These are phyloP conservation scores for Protonemura montana DNA, from an alignment of 2,888 invertebrate species.

Conservation along the genomic window DNA sequence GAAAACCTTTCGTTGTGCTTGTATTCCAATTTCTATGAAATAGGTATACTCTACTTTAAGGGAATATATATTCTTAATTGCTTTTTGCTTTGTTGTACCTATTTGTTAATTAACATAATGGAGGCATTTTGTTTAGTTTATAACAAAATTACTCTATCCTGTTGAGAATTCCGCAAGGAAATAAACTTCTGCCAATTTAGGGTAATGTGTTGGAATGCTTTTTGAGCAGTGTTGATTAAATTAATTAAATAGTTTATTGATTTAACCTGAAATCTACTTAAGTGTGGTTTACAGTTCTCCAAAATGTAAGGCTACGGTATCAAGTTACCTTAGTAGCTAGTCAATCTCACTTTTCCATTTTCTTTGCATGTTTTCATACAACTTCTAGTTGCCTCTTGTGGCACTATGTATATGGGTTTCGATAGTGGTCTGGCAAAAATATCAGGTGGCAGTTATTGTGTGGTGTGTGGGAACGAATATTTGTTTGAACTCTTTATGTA, in stretches of 20 bases:
- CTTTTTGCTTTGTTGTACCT: neutral
- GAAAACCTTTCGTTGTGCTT: neutral
- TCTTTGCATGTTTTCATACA: neutral
- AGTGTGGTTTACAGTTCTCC: neutral
- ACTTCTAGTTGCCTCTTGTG: too few relatives aligned
- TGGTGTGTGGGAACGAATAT: too few relatives aligned
- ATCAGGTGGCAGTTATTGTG: too few relatives aligned
- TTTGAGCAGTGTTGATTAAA: neutral
- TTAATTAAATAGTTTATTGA: neutral
- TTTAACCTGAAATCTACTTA: neutral
- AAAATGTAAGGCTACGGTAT: too few relatives aligned
- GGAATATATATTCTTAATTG: neutral
- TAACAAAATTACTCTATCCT: neutral
- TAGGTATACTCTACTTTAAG: neutral
- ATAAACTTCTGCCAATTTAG: neutral
- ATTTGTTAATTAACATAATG: neutral
- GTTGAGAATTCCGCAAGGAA: neutral
- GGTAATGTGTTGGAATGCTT: neutral
- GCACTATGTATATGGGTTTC: too few relatives aligned
- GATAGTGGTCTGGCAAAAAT: too few relatives aligned
- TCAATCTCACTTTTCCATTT: neutral
- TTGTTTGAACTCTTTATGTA: too few relatives aligned
- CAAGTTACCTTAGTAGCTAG: neutral
- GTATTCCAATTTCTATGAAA: neutral
- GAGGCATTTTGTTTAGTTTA: neutral